Conservation (phyloP, 2,797 vertebrate species). For the Spinus pinus region DNA sequence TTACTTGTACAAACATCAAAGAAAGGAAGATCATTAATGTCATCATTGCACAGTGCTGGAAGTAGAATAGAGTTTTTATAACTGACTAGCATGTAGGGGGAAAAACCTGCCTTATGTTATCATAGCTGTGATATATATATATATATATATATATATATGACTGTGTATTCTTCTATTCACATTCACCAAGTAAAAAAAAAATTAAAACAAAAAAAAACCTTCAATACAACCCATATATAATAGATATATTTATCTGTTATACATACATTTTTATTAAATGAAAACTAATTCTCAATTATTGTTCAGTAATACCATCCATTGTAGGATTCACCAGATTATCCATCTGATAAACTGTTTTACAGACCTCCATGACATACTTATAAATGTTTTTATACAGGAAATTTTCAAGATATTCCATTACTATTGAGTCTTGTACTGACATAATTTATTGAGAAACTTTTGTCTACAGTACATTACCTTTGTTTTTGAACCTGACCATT, state of each 20-base stretch:
- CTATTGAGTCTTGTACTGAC: neutral
- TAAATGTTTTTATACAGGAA: neutral
- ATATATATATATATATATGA: too few species aligned
- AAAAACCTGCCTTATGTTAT: neutral
- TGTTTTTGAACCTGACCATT: neutral
- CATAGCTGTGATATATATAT: rapidly evolving
- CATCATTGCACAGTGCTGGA: neutral
- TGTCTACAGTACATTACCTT: neutral
- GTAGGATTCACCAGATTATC: neutral
- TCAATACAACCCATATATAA: neutral
- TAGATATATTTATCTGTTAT: too few species aligned
- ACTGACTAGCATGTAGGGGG: rapidly evolving
- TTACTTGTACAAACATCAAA: neutral
- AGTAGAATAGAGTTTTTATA: neutral
- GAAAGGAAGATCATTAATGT: neutral
- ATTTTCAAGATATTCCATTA: neutral
- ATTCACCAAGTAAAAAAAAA: rapidly evolving
- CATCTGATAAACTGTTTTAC: neutral
- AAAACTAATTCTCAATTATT: neutral
- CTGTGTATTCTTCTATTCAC: neutral
- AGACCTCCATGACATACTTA: neutral
- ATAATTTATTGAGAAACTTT: neutral
- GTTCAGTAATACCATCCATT: neutral
- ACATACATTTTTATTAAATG: neutral
- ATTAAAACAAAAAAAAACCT: neutral